phyloP scores from a whole-genome alignment of 1,140 invertebrate species.

The Leptoteleia sp. region DNA sequence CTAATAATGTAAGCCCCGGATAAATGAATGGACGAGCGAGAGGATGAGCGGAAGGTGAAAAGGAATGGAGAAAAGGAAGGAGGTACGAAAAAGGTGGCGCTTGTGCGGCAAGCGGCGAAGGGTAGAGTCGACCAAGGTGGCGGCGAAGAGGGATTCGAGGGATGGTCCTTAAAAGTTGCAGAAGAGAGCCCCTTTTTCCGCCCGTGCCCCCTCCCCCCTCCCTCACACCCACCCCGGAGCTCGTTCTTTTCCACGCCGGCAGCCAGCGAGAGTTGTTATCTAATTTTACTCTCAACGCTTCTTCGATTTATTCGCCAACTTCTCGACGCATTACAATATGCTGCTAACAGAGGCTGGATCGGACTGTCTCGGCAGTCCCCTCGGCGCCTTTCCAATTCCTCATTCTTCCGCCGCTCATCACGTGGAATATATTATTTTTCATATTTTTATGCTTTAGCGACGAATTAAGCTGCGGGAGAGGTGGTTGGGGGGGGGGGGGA shows the following conservation, averaged over 20 bases:
- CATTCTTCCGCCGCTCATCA: constrained; percentile 48
- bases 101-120: constrained; percentile 41
- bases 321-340: constrained; percentile 81
- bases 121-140: constrained; percentile 51
- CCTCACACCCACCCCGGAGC: constrained; percentile 41
- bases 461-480: constrained; percentile 38
- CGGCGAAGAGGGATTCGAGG: constrained; percentile 71
- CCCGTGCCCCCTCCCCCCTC: too few species aligned
- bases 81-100: constrained; percentile 48
- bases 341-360: constrained; percentile 77
- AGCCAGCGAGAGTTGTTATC: constrained; percentile 79
- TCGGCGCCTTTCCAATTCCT: constrained; percentile 62
- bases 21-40: too few species aligned
- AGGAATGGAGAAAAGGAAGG: too few species aligned
- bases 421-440: constrained; percentile 62
- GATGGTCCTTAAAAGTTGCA: constrained; percentile 81
- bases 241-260: constrained; percentile 65
- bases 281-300: constrained; percentile 82
- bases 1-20: too few species aligned
- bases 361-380: constrained; percentile 60
- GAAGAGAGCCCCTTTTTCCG: constrained; percentile 73
- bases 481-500: too few species aligned
- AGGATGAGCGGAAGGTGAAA: constrained; percentile 32
- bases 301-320: constrained; percentile 82
- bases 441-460: constrained; percentile 41